Evolutionary conservation across 2,113 vertebrate genomes (phyloP), one percentile per base, ranked within the genome.

Genomic region (Myocastor coypus): DNA sequence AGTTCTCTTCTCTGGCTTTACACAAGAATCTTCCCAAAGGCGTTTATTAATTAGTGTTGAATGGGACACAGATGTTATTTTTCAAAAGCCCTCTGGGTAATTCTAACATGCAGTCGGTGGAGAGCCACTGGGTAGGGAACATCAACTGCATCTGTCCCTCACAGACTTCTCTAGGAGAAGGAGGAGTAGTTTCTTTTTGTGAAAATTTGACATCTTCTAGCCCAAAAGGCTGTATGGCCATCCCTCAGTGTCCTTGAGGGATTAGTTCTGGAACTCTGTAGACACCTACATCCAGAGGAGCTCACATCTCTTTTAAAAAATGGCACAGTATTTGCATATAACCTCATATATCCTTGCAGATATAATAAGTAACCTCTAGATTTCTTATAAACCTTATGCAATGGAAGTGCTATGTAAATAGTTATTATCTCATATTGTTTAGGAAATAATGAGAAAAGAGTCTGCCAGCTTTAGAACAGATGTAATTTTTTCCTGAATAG

Each of bases 191-290:
- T 12, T 30, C 34, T 83, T 75, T 80, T 88, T 81, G 66, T 10
- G 50, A 77, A 95, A 96, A 64, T n/a, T 17, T 50, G 77, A 89
- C 59, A 52, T 55, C 64, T 91, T 95, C 86, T 94, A 77, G 64
- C 5, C 75, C 50, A 57, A 32, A 92, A 83, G 40, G 40, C 55
- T 94, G 24, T 19, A 42, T 4, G 61, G 19, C 3, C 26, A 7
- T 19, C 55, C 28, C 19, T 50, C 46, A 1, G 11, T 82, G 20
- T 82, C 52, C 14, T 14, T 37, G 66, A 32, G 46, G 32, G 19
- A 52, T 7, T 42, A 16, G 61, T 40, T 42, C n/a, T 32, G 14
- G n/a, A 22, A 87, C 63, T 32, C 6, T 28, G 17, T 1, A 26
- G 8, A 20, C 59, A 22, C 55, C 14, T 37, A 19, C 19, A 20